These are phyloP conservation scores for Acanthosepion pharaonis DNA, from an alignment of 2,888 invertebrate species.

Conservation along the genomic window DNA sequence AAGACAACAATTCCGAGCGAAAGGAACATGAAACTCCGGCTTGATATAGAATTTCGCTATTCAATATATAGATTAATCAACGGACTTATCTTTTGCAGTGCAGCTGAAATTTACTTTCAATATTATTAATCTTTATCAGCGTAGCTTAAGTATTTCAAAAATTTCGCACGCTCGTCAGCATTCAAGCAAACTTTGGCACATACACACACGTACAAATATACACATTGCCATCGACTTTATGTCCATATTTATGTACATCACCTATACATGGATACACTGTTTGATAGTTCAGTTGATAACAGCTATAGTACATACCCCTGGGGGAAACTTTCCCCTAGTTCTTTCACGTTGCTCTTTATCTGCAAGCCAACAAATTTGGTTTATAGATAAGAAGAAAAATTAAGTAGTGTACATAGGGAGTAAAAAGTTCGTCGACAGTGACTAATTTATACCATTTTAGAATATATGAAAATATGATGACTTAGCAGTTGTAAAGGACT, in stretches of 20 bases:
- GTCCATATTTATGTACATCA: background rate
- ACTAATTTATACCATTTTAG: too few species aligned
- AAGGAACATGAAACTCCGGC: background rate
- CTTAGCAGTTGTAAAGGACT: too few species aligned
- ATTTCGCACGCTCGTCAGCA: background rate
- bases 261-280: background rate
- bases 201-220: background rate
- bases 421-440: background rate
- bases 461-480: too few species aligned
- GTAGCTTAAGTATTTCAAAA: slow-evolving; percentile 33
- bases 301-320: background rate
- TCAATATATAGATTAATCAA: slow-evolving; percentile 33
- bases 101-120: background rate
- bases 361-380: background rate
- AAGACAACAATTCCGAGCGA: background rate
- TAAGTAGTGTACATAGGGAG: too few species aligned
- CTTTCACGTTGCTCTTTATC: background rate
- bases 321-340: background rate
- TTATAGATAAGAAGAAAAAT: background rate
- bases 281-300: background rate
- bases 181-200: background rate
- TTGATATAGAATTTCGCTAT: slow-evolving; percentile 23
- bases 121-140: slow-evolving; percentile 2
- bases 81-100: background rate
- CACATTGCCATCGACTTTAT: background rate